These are phyloP conservation scores for Porites rus DNA, from an alignment of 92 coral and sea anemone genomes.

Conservation along the genomic window DNA sequence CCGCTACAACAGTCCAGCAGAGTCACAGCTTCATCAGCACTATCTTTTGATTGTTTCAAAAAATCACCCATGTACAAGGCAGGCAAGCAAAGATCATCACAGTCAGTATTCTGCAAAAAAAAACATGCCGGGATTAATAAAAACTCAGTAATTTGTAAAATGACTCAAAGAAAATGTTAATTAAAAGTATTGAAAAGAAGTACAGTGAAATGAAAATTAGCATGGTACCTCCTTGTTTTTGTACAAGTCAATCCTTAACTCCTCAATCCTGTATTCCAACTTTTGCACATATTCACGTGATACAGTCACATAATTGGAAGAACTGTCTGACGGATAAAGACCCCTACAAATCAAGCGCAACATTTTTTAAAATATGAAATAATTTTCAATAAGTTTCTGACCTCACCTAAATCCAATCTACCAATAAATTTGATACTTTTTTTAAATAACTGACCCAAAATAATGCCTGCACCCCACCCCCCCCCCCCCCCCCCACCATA, in stretches of 20 bases:
- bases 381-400: neutral
- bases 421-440: no score
- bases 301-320: slow-evolving; percentile 39
- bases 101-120: slow-evolving; percentile 63
- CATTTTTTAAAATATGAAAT: no score
- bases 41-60: slow-evolving; percentile 48
- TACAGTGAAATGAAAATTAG: neutral
- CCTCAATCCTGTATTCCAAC: slow-evolving; percentile 60
- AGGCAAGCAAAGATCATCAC: slow-evolving; percentile 72
- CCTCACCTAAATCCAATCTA: neutral
- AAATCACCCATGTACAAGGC: slow-evolving; percentile 71
- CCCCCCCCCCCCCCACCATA: no score
- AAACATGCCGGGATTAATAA: neutral
- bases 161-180: neutral
- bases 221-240: slow-evolving; percentile 63
- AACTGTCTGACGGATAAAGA: slow-evolving; percentile 22
- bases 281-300: slow-evolving; percentile 33
- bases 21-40: slow-evolving; percentile 33
- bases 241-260: slow-evolving; percentile 49
- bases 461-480: no score
- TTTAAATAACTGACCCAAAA: no score
- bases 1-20: slow-evolving; percentile 83
- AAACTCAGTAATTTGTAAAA: neutral
- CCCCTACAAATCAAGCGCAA: slow-evolving; percentile 5
- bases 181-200: neutral